Evolutionary conservation across 2,888 invertebrate species (phyloP), one percentile per base, ranked within the genome.

Genomic region (Drosophila parthenogenetica): DNA sequence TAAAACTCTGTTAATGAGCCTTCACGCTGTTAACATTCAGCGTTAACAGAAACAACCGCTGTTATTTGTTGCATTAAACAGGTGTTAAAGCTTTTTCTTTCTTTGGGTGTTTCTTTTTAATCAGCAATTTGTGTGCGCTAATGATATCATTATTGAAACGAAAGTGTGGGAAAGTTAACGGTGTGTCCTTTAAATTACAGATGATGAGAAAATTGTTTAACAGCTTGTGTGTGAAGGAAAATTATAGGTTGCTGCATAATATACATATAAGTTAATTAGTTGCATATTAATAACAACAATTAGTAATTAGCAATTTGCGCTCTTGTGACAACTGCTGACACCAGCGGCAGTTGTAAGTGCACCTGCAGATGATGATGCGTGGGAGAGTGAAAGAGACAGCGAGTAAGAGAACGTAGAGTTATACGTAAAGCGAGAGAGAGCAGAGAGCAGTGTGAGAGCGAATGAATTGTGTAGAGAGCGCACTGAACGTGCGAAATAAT

Each of bases 231-330:
- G 55, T 77, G 66, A 29, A 58, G 69, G 64, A 49, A 50, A 61
- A 69, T 46, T 37, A 55, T 42, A 29, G 45, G 32, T 3, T 13
- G 4, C 13, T 35, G 35, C 35, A 35, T 13, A 35, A 19, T 66
- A 35, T n/a, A 19, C 57, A 35, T n/a, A 29, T 45, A 55, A 69
- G 46, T 60, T 71, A 64, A 74, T 68, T 61, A 48, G 43, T 57
- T 77, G 77, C 66, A 66, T 59, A 57, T 57, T 46, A 57, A 70
- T 65, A 57, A 65, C 46, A 64, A 49, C 49, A 69, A 61, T 75
- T 59, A 58, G 73, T 49, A 79, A 59, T 69, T 59, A 58, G 73
- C 73, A 49, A 62, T 74, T 67, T 78, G 40, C 59, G 48, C 49
- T 58, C 54, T 45, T 42, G 32, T 42, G 45, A 71, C 53, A 66